Percentiles rank a stretch among this genome's conserved stretches.
Conservation (phyloP, 2,797 vertebrate species). For the Pogonophryne albipinna region DNA sequence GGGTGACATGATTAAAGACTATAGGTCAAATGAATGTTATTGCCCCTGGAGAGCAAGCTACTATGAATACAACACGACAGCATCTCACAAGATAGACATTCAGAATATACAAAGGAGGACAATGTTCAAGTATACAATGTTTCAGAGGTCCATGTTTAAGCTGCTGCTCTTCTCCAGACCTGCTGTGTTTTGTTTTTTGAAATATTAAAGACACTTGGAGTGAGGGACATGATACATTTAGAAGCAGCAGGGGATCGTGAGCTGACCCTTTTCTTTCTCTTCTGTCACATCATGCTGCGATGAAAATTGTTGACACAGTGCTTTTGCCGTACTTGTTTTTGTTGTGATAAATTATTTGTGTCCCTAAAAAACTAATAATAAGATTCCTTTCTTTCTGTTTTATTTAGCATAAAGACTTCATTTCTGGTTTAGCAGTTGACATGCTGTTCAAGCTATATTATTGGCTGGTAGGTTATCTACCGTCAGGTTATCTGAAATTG, state of each 20-base stretch:
- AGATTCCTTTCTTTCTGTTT: neutral
- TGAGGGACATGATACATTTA: conserved; percentile 56
- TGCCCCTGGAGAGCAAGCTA: conserved; percentile 5
- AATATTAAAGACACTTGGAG: conserved; percentile 43
- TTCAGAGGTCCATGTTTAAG: neutral
- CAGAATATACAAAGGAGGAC: neutral
- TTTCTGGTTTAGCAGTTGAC: neutral
- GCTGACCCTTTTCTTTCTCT: conserved; percentile 42
- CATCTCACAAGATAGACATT: neutral
- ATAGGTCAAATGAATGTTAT: conserved; percentile 1
- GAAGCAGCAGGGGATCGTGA: conserved; percentile 38
- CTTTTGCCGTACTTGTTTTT: conserved; percentile 17
- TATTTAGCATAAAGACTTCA: neutral
- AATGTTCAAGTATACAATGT: neutral
- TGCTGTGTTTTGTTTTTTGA: conserved; percentile 31
- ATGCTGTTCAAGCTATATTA: neutral
- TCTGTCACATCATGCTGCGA: conserved; percentile 42
- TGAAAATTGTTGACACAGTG: conserved; percentile 34
- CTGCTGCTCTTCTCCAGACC: neutral
- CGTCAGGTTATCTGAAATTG: neutral
- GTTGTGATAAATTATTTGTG: neutral
- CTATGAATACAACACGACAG: conserved; percentile 5
- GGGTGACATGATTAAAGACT: neutral
- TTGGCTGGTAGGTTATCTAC: neutral
- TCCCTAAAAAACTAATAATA: conserved; percentile 3